Evolutionary conservation across 2,797 vertebrate genomes (phyloP), one percentile per base, ranked within the genome.

Genomic region (Eulemur mongoz): DNA sequence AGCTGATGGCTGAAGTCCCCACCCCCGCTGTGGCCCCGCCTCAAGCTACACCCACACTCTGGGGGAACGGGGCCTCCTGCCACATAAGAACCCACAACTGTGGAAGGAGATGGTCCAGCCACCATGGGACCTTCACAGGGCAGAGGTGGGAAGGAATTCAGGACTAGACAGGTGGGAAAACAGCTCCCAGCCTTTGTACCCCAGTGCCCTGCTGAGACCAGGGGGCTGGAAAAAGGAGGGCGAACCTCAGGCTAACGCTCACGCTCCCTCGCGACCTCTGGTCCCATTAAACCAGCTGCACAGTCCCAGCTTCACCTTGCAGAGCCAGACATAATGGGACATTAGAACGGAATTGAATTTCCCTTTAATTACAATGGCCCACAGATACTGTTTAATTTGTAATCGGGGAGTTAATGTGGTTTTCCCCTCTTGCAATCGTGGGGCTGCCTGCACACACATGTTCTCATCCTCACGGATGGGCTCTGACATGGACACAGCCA

Each of bases 301-400:
- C 13, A 7, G 20, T 38, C 93, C 80, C 13, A 27, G 96, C 72
- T 27, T 59, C 50, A n/a, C 88, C 82, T 87, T 35, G 10, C 43
- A 20, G 70, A 92, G 92, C 79, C 91, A 14, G 70, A 93, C 95
- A 98, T 98, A 98, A 98, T 98, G 98, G 98, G 99, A 98, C 98
- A 98, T 99, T 97, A 98, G 98, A 97, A 96, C 95, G 95, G 98
- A 99, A 98, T 98, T 98, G 98, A 99, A 99, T 99, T 98, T 98
- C 98, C 97, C 98, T 98, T 95, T 99, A 99, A 99, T 99, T 98
- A 99, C 98, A 98, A 97, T 89, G 98, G 98, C 98, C 98, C 99
- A 95, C 98, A 98, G 98, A 99, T 98, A 98, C 97, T 98, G 98
- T 98, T 99, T 98, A 98, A 98, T 98, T 98, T 98, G 97, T 98